These are phyloP conservation scores for Caenorhabditis remanei DNA, from an alignment of 1,140 invertebrate species.

Conservation along the genomic window DNA sequence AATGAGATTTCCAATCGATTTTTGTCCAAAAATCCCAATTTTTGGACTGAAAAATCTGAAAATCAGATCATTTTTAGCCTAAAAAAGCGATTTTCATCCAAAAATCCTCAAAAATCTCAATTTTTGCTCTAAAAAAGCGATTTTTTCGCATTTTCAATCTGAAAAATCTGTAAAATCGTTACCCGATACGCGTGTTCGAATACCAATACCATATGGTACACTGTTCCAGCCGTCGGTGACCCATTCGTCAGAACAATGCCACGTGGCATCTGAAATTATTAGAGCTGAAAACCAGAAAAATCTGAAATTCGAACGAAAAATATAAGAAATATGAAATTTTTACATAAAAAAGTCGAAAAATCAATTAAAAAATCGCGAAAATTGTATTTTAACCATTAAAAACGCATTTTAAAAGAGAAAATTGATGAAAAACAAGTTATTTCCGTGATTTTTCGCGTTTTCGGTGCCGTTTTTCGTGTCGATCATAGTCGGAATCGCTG, in stretches of 20 bases:
- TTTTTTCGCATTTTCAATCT: no score
- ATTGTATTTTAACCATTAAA: background rate
- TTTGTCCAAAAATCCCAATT: no score
- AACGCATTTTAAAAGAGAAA: background rate
- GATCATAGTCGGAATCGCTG: background rate
- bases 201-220: constrained; percentile 2
- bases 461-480: background rate
- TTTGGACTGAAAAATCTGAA: no score
- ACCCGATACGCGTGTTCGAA: background rate
- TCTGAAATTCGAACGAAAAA: background rate
- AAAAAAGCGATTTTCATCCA: no score
- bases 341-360: background rate
- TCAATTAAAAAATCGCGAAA: no score
- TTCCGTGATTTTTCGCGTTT: background rate
- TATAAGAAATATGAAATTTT: background rate
- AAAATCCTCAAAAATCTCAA: no score
- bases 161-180: background rate
- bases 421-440: background rate
- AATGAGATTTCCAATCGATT: no score
- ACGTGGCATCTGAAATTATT: background rate
- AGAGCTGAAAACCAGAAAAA: background rate
- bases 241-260: constrained; percentile 14
- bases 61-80: no score
- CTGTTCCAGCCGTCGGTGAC: background rate
- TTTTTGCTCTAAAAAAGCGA: no score